A percentile compares a stretch with the other conserved stretches of the same genome.
phyloP scores from a whole-genome alignment of 1,140 invertebrate species.

The Drosophila tropicalis region DNA sequence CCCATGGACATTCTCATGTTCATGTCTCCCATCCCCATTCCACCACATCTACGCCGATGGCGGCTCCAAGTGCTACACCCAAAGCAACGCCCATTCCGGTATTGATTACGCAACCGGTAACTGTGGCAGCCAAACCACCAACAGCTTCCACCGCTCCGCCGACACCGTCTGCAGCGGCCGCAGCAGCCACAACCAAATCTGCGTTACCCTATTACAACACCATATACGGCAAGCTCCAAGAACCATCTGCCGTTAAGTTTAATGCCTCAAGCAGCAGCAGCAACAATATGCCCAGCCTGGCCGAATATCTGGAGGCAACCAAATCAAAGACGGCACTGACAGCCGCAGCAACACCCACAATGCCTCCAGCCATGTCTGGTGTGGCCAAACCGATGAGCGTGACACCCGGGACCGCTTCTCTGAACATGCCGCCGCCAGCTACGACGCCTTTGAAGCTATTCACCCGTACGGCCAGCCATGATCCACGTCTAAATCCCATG shows the following conservation, averaged over 20 bases:
- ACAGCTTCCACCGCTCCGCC: not conserved
- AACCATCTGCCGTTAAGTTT: conserved; percentile 25
- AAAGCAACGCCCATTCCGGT: conserved; percentile 44
- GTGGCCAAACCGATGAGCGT: not conserved
- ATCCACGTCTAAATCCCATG: conserved; percentile 79
- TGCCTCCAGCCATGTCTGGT: conserved; percentile 3
- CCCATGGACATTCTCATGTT: not conserved
- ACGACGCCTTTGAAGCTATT: conserved; percentile 65
- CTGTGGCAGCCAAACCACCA: conserved; percentile 2
- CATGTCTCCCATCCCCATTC: not conserved
- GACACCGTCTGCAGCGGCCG: conserved; percentile 1
- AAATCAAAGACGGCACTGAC: conserved; percentile 41
- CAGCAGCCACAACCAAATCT: conserved; percentile 24
- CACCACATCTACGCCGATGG: not conserved
- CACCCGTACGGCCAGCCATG: conserved; percentile 76
- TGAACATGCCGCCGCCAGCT: conserved; percentile 58
- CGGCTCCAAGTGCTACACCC: conserved; percentile 10
- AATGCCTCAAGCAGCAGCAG: conserved; percentile 10
- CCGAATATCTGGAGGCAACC: conserved; percentile 61
- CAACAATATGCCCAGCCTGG: conserved; percentile 60
- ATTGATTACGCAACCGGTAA: conserved; percentile 44
- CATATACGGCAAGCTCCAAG: conserved; percentile 77
- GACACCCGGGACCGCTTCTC: not conserved
- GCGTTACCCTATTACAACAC: conserved; percentile 74
- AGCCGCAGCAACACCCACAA: not conserved